A percentile compares a stretch with the other conserved stretches of the same genome.
Conservation (phyloP, 2,888 invertebrate species). For the Sabatieria punctata region DNA sequence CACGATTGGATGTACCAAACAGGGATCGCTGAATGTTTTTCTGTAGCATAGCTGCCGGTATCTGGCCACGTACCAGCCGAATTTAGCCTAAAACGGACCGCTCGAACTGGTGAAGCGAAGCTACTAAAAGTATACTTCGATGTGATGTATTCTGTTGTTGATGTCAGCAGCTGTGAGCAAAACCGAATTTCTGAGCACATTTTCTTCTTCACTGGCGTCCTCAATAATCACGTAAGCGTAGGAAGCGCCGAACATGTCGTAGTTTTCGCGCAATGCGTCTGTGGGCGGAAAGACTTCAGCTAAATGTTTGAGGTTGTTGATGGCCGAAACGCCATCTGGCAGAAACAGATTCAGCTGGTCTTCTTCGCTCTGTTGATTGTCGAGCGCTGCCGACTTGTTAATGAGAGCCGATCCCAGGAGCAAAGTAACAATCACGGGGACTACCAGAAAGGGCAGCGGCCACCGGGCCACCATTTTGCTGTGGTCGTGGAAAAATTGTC, state of each 20-base stretch:
- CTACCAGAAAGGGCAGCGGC: constrained; percentile 23
- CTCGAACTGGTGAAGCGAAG: neutral
- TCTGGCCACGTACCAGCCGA: neutral
- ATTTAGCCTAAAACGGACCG: neutral
- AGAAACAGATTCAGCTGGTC: constrained; percentile 19
- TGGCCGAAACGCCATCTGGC: constrained; percentile 24
- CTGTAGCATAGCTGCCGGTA: neutral
- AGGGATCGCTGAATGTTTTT: neutral
- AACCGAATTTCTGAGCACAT: constrained; percentile 2
- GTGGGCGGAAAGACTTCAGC: constrained; percentile 22
- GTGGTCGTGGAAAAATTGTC: constrained; percentile 12
- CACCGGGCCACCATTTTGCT: constrained; percentile 21
- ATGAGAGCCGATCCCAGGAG: neutral
- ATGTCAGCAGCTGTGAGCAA: neutral
- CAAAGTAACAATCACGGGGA: constrained; percentile 19
- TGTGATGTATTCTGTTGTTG: neutral
- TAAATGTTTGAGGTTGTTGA: constrained; percentile 19
- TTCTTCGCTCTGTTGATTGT: neutral
- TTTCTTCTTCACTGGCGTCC: constrained; percentile 8
- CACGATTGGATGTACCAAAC: constrained; percentile 1
- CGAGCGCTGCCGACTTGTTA: neutral
- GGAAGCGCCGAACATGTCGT: constrained; percentile 23
- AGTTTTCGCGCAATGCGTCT: constrained; percentile 24
- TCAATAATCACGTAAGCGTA: constrained; percentile 25
- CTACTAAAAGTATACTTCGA: neutral